phyloP scores from a whole-genome alignment of 37 sponge, comb jelly and placozoan species.

The Spongilla lacustris region DNA sequence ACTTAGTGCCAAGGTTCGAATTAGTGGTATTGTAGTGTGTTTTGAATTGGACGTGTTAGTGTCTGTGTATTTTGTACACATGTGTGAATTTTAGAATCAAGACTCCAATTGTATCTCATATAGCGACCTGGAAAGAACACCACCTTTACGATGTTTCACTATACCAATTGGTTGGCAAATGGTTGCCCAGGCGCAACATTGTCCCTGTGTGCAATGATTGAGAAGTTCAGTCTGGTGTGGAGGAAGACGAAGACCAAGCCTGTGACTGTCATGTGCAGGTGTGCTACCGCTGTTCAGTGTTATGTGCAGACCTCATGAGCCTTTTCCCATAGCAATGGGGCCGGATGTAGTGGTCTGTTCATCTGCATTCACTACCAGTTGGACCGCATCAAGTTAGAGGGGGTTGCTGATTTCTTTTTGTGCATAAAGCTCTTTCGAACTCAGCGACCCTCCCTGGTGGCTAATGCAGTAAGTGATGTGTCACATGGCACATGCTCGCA shows the following conservation, averaged over 20 bases:
- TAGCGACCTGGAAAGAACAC: not conserved
- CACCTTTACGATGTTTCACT: conserved; percentile 55
- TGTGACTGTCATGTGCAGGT: conserved; percentile 85
- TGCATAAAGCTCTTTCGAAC: not conserved
- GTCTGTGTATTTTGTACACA: not conserved
- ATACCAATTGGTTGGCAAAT: conserved; percentile 50
- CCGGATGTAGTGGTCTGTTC: not conserved
- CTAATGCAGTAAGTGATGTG: not conserved
- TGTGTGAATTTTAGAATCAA: not conserved
- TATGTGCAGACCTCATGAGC: not conserved
- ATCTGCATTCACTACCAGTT: not conserved
- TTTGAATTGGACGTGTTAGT: no score
- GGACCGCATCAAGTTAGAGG: not conserved
- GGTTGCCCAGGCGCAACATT: conserved; percentile 10
- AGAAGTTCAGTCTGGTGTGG: conserved; percentile 39
- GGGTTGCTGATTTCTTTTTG: not conserved
- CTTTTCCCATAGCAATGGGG: not conserved
- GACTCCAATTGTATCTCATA: not conserved
- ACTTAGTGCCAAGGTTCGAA: not conserved
- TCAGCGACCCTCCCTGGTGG: not conserved
- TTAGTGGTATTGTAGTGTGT: no score
- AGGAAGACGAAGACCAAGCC: conserved; percentile 57
- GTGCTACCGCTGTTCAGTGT: not conserved
- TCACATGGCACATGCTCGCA: not conserved
- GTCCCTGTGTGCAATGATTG: conserved; percentile 54